Evolutionary conservation across 2,888 invertebrate genomes (phyloP).

Genomic region (Dryocosmus kuriphilus): DNA sequence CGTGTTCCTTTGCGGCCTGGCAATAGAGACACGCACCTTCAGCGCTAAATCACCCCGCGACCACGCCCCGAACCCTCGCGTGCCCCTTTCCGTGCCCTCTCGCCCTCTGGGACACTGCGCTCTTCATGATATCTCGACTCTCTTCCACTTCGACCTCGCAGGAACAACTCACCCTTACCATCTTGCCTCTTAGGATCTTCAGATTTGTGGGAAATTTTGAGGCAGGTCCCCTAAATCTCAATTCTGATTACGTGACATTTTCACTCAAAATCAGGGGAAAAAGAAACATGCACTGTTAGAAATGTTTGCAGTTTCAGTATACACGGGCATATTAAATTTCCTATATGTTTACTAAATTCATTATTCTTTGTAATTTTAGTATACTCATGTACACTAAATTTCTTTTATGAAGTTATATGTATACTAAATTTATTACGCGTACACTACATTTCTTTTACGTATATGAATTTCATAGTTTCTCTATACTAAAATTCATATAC

Average conservation of each 20-base stretch:
- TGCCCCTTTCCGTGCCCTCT: constrained; percentile 56
- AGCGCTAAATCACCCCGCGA: constrained; percentile 73
- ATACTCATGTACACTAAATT: too few species aligned
- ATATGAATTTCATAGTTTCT: too few species aligned
- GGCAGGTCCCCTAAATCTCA: neutral
- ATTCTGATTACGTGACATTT: neutral
- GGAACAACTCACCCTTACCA: constrained; percentile 13
- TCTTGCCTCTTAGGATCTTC: neutral
- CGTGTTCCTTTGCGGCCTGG: constrained; percentile 61
- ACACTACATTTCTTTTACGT: too few species aligned
- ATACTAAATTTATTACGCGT: too few species aligned
- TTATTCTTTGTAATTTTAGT: too few species aligned
- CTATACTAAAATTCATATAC: too few species aligned
- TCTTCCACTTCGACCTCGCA: constrained; percentile 6
- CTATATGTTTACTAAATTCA: too few species aligned
- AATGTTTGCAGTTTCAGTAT: too few species aligned
- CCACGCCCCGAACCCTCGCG: constrained; percentile 69
- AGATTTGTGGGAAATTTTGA: neutral
- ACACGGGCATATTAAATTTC: too few species aligned
- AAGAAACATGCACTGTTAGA: too few species aligned
- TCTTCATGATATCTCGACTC: constrained; percentile 47
- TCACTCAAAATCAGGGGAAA: neutral
- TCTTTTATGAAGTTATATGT: too few species aligned
- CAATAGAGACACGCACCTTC: constrained; percentile 75
- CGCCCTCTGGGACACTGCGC: constrained; percentile 50